Conservation (phyloP, 1,140 invertebrate genomes). For the Alviniconcha marisindica region DNA sequence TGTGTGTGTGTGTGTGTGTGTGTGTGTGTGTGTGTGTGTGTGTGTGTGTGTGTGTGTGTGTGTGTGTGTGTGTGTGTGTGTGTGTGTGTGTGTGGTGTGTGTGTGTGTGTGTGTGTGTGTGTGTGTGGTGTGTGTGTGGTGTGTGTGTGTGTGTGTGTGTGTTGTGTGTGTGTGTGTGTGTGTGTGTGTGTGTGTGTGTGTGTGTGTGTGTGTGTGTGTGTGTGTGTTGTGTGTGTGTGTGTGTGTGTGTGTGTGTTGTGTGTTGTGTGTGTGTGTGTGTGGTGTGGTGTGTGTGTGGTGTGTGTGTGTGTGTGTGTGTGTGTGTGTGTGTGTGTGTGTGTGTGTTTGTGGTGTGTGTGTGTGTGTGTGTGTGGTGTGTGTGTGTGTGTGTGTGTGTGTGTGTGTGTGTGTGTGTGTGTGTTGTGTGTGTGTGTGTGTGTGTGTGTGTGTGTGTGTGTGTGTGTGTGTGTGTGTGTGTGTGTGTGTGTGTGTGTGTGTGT, state of each 20-base stretch:
- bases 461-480: not conserved
- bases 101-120: not conserved
- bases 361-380: no score
- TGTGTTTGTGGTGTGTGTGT: no score
- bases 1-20: no score
- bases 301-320: no score
- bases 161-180: not conserved
- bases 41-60: no score
- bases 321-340: not conserved
- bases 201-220: not conserved
- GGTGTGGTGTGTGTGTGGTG: not conserved
- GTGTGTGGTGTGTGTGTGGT: no score
- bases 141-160: not conserved
- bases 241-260: not conserved
- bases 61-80: not conserved
- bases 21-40: no score
- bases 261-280: no score
- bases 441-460: not conserved
- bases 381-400: not conserved
- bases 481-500: no score
- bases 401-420: no score
- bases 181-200: not conserved
- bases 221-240: not conserved
- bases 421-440: not conserved
- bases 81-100: not conserved